Evolutionary conservation across 2,113 vertebrate species (phyloP), one percentile per base, ranked within the genome.

Genomic region (Nestor notabilis): DNA sequence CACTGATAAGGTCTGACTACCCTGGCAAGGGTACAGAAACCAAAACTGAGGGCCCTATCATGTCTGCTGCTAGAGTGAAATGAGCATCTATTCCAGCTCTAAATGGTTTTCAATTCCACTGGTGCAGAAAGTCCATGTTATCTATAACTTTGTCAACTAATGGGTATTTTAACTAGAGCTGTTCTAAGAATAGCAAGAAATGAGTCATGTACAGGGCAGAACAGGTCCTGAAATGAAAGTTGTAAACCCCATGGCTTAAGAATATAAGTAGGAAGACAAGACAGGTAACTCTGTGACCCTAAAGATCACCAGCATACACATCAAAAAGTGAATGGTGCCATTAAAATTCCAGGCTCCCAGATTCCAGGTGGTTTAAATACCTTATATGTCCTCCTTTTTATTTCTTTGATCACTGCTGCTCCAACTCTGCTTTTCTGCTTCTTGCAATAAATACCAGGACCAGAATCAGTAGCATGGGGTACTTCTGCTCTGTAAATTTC

Each of bases 401-500:
- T 83, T 52, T 81, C 53, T 61, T 63, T 68, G 3, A 14, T 91
- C 77, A 18, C 37, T 37, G 37, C 66, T 89, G 53, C 46, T 84
- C 28, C 50, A 84, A 37, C 14, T 43, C 47, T 77, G 21, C 20
- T 61, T 56, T 83, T 76, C 21, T 50, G 6, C 25, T 94, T 66
- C 23, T 47, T 92, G 18, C 15, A 68, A 76, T 82, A 83, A 94
- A 71, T 44, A 80, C 1, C 14, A 68, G 72, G 53, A 68, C 33
- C 29, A 79, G 46, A 79, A 90, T 28, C 79, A 90, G 37, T 39
- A 84, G 17, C 7, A 6, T 55, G 55, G 46, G 39, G 87, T 86
- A 63, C 24, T 90, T 90, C 83, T 89, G 71, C 77, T 95, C 60
- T 88, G 56, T 71, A 95, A 87, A 93, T 87, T 64, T 89, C 83